Conservation (phyloP, 2,888 invertebrate genomes). For the Noctuana brunneofusca region DNA sequence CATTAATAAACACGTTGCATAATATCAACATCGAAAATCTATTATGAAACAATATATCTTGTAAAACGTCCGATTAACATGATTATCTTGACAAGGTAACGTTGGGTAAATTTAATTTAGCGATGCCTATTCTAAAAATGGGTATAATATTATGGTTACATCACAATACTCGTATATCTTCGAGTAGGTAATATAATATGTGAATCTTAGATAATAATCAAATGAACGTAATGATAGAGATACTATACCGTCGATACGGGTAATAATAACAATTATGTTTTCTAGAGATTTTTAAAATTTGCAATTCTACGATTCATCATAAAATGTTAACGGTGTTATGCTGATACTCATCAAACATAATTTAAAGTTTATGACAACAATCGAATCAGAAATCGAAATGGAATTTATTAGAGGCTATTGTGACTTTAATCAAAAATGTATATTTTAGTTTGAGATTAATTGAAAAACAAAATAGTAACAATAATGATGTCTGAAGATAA, state of each 20-base stretch:
- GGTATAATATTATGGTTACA: no score
- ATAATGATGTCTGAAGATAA: background rate
- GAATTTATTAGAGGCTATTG: background rate
- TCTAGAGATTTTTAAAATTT: background rate
- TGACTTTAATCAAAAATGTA: background rate
- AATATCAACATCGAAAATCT: no score
- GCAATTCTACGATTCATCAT: background rate
- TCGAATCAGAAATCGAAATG: background rate
- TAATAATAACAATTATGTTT: no score
- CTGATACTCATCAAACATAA: background rate
- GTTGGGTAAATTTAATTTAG: no score
- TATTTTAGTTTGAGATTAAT: background rate
- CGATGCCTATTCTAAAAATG: no score
- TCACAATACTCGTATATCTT: no score
- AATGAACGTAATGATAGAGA: background rate
- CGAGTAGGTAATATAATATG: no score
- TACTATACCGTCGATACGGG: background rate
- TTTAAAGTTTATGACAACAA: background rate
- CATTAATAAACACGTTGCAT: no score
- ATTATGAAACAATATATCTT: no score
- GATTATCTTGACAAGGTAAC: no score
- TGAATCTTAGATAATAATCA: no score
- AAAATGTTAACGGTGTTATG: slow-evolving; percentile 2
- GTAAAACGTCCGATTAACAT: no score
- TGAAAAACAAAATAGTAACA: background rate